phyloP scores from a whole-genome alignment of 2,113 vertebrate genomes.

The Odocoileus virginianus region DNA sequence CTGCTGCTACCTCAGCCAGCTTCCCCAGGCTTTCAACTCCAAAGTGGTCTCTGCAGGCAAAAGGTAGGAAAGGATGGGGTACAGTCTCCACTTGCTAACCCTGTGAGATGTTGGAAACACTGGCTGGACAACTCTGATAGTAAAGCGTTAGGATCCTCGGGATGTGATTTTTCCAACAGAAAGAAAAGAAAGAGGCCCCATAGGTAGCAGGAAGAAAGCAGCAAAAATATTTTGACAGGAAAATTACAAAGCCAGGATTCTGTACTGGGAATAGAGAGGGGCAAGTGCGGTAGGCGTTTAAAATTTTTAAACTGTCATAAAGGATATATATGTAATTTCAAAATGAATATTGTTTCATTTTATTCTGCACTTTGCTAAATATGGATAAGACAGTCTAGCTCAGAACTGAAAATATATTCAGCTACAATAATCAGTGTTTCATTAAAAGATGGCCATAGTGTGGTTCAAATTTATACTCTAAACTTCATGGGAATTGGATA shows the following conservation, averaged over 20 bases:
- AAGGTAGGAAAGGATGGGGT: background rate
- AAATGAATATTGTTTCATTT: background rate
- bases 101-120: background rate
- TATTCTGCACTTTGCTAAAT: background rate
- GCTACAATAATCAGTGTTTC: background rate
- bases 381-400: background rate
- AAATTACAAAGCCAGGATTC: background rate
- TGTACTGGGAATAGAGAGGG: background rate
- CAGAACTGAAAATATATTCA: background rate
- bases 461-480: background rate
- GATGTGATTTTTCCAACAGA: background rate
- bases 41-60: background rate
- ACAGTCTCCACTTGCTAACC: background rate
- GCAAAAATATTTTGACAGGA: background rate
- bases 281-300: background rate
- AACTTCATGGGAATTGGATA: background rate
- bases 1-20: background rate
- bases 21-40: background rate
- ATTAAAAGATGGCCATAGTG: background rate
- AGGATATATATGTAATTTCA: background rate
- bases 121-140: background rate
- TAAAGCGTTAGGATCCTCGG: background rate
- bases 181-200: background rate
- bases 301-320: background rate
- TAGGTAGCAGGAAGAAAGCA: background rate